Conservation (phyloP, 2,113 vertebrate genomes). For the Tor tambroides region DNA sequence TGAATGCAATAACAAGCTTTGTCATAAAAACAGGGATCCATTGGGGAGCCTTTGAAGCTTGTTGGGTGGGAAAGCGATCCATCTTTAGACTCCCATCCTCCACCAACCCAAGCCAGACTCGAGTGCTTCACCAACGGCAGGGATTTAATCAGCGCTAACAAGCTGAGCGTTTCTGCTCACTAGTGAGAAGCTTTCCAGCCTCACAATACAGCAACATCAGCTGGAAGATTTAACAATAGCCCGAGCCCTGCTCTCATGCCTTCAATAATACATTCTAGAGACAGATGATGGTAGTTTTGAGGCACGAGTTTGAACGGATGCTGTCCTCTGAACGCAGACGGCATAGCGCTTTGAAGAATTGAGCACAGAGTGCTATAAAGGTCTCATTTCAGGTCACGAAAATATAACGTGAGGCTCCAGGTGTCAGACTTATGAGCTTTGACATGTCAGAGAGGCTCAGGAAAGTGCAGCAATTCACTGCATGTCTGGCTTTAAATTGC, state of each 20-base stretch:
- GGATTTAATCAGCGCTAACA: slow-evolving; percentile 56
- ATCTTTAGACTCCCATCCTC: slow-evolving; percentile 44
- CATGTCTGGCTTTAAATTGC: too few species aligned
- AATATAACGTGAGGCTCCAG: too few species aligned
- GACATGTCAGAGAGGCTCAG: too few species aligned
- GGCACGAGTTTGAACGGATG: too few species aligned
- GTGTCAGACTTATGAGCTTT: too few species aligned
- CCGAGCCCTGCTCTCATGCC: not conserved
- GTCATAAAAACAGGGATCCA: slow-evolving; percentile 48
- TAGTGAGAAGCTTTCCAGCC: slow-evolving; percentile 42
- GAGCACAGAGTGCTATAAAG: too few species aligned
- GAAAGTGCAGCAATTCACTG: too few species aligned
- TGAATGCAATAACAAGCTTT: slow-evolving; percentile 53
- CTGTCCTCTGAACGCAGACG: too few species aligned
- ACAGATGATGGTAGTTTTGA: too few species aligned
- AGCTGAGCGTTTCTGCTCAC: slow-evolving; percentile 45
- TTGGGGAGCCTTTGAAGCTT: slow-evolving; percentile 47
- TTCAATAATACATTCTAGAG: too few species aligned
- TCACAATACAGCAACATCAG: slow-evolving; percentile 15
- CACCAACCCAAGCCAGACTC: slow-evolving; percentile 28
- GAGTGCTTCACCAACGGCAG: slow-evolving; percentile 46
- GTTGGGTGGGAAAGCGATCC: slow-evolving; percentile 46
- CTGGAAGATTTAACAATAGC: slow-evolving; percentile 19
- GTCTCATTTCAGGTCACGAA: too few species aligned
- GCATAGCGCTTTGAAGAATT: too few species aligned